Conservation (phyloP, 2,797 vertebrate species). For the Aulostomus chinensis region DNA sequence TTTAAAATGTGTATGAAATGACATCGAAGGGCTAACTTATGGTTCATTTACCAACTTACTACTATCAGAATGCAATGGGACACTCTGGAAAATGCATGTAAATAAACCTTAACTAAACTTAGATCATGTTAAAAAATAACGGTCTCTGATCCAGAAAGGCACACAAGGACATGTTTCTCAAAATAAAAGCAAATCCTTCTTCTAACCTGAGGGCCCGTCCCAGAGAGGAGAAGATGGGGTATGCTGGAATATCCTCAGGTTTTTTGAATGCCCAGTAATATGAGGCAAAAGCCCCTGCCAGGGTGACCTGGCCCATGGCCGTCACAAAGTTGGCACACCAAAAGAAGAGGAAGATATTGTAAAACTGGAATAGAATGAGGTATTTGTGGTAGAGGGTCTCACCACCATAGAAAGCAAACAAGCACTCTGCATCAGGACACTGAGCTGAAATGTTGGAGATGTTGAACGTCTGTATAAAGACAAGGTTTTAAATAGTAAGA, state of each 20-base stretch:
- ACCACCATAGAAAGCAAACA: slow-evolving; percentile 94
- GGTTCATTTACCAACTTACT: too few species aligned
- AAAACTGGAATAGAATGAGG: slow-evolving; percentile 91
- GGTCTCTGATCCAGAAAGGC: too few species aligned
- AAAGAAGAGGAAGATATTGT: slow-evolving; percentile 96
- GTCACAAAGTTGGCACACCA: slow-evolving; percentile 95
- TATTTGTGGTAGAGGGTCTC: slow-evolving; percentile 90
- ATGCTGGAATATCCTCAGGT: slow-evolving; percentile 88
- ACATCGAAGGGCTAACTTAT: too few species aligned
- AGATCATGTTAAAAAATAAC: too few species aligned
- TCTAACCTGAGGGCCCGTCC: slow-evolving; percentile 89
- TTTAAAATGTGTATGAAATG: too few species aligned
- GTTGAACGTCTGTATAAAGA: slow-evolving; percentile 85
- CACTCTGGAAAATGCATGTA: not conserved
- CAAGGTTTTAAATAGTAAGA: not conserved
- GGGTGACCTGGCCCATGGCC: slow-evolving; percentile 93
- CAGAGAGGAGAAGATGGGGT: slow-evolving; percentile 89
- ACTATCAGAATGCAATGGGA: too few species aligned
- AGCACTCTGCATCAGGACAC: slow-evolving; percentile 86
- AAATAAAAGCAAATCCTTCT: not conserved
- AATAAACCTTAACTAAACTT: too few species aligned
- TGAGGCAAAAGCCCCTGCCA: slow-evolving; percentile 94
- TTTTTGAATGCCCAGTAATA: slow-evolving; percentile 98
- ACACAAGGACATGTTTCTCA: not conserved
- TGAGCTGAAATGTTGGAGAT: slow-evolving; percentile 71